Conservation (phyloP, 2,797 vertebrate species). For the Selene dorsalis region DNA sequence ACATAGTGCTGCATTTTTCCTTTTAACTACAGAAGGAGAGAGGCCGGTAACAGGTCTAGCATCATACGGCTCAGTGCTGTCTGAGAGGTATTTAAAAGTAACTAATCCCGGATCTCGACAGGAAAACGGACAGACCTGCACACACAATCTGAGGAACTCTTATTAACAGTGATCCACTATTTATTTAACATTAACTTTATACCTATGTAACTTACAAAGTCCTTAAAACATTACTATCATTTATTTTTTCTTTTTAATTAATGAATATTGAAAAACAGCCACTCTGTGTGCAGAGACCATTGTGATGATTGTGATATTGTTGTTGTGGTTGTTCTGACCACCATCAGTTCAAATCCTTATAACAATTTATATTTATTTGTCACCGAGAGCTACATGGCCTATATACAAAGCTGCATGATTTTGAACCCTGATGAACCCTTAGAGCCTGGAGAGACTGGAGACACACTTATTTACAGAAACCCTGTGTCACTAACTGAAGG, state of each 20-base stretch:
- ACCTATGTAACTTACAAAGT: neutral
- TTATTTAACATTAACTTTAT: neutral
- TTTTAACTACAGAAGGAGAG: conserved; percentile 72
- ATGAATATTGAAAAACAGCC: neutral
- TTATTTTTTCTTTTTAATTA: neutral
- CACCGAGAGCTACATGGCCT: too few species aligned
- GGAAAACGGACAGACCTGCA: conserved; percentile 15
- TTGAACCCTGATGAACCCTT: neutral
- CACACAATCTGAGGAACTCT: neutral
- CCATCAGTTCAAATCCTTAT: neutral
- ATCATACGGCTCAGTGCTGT: conserved; percentile 48
- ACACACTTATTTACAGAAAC: neutral
- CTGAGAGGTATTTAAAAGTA: conserved; percentile 63
- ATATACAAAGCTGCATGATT: neutral
- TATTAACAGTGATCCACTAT: neutral
- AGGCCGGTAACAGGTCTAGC: conserved; percentile 69
- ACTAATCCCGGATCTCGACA: conserved; percentile 34
- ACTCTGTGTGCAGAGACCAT: neutral
- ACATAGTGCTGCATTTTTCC: conserved; percentile 59
- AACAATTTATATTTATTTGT: neutral
- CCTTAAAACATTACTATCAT: neutral
- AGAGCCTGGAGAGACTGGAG: too few species aligned
- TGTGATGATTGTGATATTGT: too few species aligned
- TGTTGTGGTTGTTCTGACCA: too few species aligned
- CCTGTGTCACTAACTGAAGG: too few species aligned